These are phyloP conservation scores for Lutraria rhynchaena DNA, from an alignment of 1,140 invertebrate genomes.

Conservation along the genomic window DNA sequence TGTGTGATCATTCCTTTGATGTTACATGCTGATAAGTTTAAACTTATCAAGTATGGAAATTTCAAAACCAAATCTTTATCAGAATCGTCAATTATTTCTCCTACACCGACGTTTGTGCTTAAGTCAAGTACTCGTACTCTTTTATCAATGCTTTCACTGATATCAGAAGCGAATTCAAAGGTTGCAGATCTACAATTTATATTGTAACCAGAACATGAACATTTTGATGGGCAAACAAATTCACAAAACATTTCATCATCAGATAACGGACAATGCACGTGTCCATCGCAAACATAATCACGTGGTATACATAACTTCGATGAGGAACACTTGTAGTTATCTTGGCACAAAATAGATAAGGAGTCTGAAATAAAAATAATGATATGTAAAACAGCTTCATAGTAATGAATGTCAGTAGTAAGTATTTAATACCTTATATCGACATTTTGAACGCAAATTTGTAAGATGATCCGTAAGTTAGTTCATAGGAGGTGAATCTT, in stretches of 20 bases:
- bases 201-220: neutral
- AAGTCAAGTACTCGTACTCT: neutral
- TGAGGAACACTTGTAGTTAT: neutral
- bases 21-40: constrained; percentile 23
- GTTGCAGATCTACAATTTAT: neutral
- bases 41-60: neutral
- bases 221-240: neutral
- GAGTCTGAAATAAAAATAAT: neutral
- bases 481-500: no score
- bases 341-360: neutral
- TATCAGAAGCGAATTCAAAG: neutral
- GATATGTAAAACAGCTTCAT: no score
- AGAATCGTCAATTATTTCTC: neutral
- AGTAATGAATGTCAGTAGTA: no score
- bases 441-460: no score
- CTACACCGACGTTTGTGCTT: neutral
- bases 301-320: neutral
- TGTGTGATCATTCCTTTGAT: neutral
- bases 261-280: no score
- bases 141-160: neutral
- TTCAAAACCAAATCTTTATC: neutral
- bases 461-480: no score
- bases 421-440: no score
- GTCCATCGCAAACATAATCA: constrained; percentile 1
- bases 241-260: constrained; percentile 12